Conservation (phyloP, 2,888 invertebrate species). For the Tetropium fuscum region DNA sequence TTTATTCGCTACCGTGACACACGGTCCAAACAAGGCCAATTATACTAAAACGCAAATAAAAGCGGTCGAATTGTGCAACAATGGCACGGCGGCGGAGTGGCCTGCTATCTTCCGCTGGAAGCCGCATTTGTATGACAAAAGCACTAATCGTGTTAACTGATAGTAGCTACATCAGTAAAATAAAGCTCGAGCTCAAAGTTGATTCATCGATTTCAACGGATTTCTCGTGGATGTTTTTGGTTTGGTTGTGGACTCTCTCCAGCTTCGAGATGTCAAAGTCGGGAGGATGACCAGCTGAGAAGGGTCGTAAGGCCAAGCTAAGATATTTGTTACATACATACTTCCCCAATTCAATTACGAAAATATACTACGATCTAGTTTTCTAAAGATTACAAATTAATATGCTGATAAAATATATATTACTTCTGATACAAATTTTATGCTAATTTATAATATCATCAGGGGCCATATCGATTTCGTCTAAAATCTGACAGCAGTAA, state of each 20-base stretch:
- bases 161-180: constrained; percentile 33
- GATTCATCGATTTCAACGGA: constrained; percentile 15
- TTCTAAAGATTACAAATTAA: no score
- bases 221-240: constrained; percentile 11
- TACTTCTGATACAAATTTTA: no score
- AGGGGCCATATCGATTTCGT: no score
- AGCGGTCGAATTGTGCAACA: constrained; percentile 35
- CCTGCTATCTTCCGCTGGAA: constrained; percentile 15
- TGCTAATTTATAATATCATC: no score
- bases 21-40: constrained; percentile 34
- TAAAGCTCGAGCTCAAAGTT: constrained; percentile 23
- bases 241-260: background rate
- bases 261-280: background rate
- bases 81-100: constrained; percentile 27
- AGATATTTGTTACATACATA: no score
- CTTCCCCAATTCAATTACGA: no score
- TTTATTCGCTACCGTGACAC: constrained; percentile 37
- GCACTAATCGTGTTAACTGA: constrained; percentile 46
- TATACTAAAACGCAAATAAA: constrained; percentile 39
- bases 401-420: no score
- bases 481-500: no score
- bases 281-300: background rate
- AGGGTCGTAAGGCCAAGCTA: no score
- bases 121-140: constrained; percentile 43
- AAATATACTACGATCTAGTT: no score